Evolutionary conservation across 2,797 vertebrate species (phyloP).

Genomic region (Loris lydekkerianus): DNA sequence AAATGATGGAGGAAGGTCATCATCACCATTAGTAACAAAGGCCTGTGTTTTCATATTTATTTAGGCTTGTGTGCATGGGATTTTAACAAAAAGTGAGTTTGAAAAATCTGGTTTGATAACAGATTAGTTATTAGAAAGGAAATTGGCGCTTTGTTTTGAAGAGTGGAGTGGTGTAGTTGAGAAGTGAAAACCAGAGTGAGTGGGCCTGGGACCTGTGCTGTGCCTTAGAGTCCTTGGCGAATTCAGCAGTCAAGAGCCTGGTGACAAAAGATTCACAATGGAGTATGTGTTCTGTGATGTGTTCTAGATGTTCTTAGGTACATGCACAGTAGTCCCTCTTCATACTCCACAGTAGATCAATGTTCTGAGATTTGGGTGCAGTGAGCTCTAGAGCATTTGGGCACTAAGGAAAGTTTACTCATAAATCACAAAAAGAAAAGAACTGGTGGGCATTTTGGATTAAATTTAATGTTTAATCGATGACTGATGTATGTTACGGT

Average conservation of each 20-base stretch:
- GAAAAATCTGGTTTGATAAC: conserved; percentile 4
- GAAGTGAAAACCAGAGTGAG: not conserved
- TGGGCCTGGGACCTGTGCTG: not conserved
- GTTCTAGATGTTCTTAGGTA: not conserved
- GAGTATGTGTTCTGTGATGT: not conserved
- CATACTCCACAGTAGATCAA: not conserved
- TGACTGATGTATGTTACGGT: not conserved
- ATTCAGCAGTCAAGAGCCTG: not conserved
- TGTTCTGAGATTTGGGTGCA: not conserved
- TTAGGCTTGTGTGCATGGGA: not conserved
- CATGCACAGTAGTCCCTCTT: not conserved
- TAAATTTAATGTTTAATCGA: conserved; percentile 21
- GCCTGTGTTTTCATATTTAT: not conserved
- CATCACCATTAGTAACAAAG: not conserved
- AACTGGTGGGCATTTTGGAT: not conserved
- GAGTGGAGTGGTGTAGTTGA: not conserved
- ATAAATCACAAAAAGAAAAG: not conserved
- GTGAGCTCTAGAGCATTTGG: not conserved
- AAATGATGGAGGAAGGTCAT: not conserved
- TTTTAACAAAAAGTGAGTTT: conserved; percentile 1
- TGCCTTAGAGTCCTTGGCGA: not conserved
- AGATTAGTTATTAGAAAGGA: not conserved
- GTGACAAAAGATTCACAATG: not conserved
- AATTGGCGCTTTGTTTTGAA: not conserved
- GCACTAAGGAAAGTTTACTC: not conserved